Conservation (phyloP, 2,888 invertebrate species). For the Tachina lurida region DNA sequence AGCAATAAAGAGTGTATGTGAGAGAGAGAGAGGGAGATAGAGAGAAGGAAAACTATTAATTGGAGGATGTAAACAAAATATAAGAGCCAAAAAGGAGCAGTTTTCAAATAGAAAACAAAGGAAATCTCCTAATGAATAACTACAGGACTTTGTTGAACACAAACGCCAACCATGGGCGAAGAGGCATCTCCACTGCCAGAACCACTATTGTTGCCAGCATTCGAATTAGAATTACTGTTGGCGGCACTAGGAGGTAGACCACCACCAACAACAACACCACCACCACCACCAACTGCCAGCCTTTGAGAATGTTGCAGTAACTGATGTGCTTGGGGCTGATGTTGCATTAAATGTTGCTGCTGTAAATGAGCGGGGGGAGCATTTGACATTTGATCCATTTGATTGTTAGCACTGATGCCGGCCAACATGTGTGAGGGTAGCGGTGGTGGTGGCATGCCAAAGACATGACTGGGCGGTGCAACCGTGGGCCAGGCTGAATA, state of each 20-base stretch:
- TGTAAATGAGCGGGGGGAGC: constrained; percentile 58
- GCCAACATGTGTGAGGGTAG: constrained; percentile 58
- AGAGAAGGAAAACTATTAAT: background rate
- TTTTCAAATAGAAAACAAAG: constrained; percentile 1
- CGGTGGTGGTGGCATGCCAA: constrained; percentile 73
- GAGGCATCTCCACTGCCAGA: constrained; percentile 84
- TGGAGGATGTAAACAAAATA: background rate
- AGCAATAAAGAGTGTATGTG: background rate
- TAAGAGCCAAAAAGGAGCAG: background rate
- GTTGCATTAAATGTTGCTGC: constrained; percentile 68
- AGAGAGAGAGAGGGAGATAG: background rate
- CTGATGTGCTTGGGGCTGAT: constrained; percentile 73
- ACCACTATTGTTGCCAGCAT: constrained; percentile 68
- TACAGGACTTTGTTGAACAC: constrained; percentile 96
- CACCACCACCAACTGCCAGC: constrained; percentile 37
- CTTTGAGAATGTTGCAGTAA: constrained; percentile 63
- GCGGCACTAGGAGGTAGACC: constrained; percentile 58
- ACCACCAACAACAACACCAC: background rate
- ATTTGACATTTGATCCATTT: constrained; percentile 45
- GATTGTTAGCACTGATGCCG: constrained; percentile 59
- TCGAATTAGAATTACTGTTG: constrained; percentile 61
- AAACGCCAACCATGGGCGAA: constrained; percentile 94
- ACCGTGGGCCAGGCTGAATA: constrained; percentile 73
- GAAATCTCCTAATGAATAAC: constrained; percentile 88
- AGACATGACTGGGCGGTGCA: constrained; percentile 70